Conservation (phyloP, 1,140 invertebrate genomes). For the Archivesica marissinica region DNA sequence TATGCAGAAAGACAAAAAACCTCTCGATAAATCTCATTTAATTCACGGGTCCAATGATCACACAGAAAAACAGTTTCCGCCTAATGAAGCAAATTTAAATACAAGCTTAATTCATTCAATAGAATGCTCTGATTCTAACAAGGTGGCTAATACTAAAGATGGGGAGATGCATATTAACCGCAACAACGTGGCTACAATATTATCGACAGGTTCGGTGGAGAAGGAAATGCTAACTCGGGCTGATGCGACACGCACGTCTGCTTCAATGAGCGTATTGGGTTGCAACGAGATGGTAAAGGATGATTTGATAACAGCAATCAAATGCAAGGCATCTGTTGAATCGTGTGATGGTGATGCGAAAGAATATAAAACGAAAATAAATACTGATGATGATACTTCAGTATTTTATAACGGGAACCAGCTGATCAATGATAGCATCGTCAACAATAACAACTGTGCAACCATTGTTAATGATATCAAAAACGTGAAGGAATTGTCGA, state of each 20-base stretch:
- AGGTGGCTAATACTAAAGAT: background rate
- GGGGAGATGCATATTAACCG: background rate
- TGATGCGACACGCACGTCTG: background rate
- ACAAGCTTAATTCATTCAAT: constrained; percentile 14
- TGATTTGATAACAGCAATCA: background rate
- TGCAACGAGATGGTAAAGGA: background rate
- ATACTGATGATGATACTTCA: background rate
- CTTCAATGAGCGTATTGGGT: background rate
- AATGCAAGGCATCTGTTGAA: background rate
- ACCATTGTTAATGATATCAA: background rate
- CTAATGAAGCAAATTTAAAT: constrained; percentile 17
- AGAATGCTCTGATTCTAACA: background rate
- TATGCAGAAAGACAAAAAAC: background rate
- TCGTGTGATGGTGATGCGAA: background rate
- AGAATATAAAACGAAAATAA: background rate
- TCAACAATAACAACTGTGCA: background rate
- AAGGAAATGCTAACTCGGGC: background rate
- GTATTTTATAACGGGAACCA: background rate
- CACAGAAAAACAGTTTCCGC: background rate
- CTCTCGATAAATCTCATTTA: background rate
- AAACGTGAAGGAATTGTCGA: background rate
- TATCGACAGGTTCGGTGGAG: background rate
- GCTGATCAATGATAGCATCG: background rate
- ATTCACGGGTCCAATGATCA: background rate
- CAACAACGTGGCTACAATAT: background rate